Conservation (phyloP, 1,140 invertebrate genomes). For the Drosophila sulfurigaster region DNA sequence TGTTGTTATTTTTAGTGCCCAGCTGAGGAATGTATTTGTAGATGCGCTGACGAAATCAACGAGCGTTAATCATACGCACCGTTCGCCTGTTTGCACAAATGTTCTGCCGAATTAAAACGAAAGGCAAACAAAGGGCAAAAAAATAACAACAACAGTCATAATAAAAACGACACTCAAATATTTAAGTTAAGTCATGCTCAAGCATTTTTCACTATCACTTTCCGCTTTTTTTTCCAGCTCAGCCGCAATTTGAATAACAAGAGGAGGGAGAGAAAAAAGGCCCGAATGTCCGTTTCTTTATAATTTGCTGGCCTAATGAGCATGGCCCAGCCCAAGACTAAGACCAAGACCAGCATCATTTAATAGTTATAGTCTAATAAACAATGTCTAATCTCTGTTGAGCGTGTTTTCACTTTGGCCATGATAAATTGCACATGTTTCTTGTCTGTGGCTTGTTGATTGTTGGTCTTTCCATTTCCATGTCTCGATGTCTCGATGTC, state of each 20-base stretch:
- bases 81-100: conserved; percentile 66
- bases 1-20: conserved; percentile 39
- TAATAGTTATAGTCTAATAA: conserved; percentile 71
- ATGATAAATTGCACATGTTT: conserved; percentile 77
- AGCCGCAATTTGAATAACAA: conserved; percentile 61
- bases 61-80: conserved; percentile 65
- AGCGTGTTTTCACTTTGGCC: conserved; percentile 72
- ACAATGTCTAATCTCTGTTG: conserved; percentile 48
- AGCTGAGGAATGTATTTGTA: conserved; percentile 25
- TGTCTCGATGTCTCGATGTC: neutral
- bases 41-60: conserved; percentile 28
- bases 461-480: conserved; percentile 23
- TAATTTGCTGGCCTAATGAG: conserved; percentile 69
- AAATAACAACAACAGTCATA: conserved; percentile 11
- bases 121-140: conserved; percentile 30
- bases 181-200: conserved; percentile 52
- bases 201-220: conserved; percentile 59
- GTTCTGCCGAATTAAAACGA: conserved; percentile 39
- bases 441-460: conserved; percentile 29
- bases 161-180: conserved; percentile 31
- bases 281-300: conserved; percentile 45
- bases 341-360: conserved; percentile 34
- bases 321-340: conserved; percentile 27
- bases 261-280: conserved; percentile 22
- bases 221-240: conserved; percentile 23